Evolutionary conservation across 2,888 invertebrate species (phyloP), one percentile per base, ranked within the genome.

Genomic region (Danaus chrysippus): DNA sequence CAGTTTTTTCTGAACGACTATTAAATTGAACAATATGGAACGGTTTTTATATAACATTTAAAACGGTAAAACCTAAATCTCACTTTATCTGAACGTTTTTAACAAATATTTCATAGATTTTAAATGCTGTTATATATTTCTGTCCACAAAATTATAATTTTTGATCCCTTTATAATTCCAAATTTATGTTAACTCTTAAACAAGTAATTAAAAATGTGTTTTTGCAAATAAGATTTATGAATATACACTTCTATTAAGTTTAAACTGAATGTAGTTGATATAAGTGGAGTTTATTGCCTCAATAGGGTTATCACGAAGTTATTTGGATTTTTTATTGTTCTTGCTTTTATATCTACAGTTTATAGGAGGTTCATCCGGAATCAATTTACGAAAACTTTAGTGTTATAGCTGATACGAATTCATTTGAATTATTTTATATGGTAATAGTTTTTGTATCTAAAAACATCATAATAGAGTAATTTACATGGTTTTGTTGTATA

Each of bases 1-100:
- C 84, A 82, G 83, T 83, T 78, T 82, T 86, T 86, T 87, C 52
- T 66, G 54, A 58, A 59, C 42, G 46, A 44, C 59, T 62, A 57
- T 52, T 63, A 52, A 59, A 63, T 42, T 42, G 59, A 63, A 53
- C 62, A 59, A 63, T 59, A 59, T 19, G 49, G 17, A 12, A 15
- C 19, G 53, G 41, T 54, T 46, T 54, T 58, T 56, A 58, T 13
- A 58, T 54, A 58, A 34, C 23, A 34, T 34, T 34, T 34, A 34
- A 34, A 34, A 34, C 23, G 23, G 23, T 34, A 34, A 34, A 34
- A 34, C 23, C 23, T 34, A 34, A 34, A 34, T 34, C 23, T 34
- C 23, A 34, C 23, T 34, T 34, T 34, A 34, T 34, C 23, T 34
- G 8, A 34, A 34, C 23, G 23, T 34, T 5, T 34, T 6, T 6